Evolutionary conservation across 1,140 invertebrate species (phyloP).

Genomic region (Cotesia vestalis): DNA sequence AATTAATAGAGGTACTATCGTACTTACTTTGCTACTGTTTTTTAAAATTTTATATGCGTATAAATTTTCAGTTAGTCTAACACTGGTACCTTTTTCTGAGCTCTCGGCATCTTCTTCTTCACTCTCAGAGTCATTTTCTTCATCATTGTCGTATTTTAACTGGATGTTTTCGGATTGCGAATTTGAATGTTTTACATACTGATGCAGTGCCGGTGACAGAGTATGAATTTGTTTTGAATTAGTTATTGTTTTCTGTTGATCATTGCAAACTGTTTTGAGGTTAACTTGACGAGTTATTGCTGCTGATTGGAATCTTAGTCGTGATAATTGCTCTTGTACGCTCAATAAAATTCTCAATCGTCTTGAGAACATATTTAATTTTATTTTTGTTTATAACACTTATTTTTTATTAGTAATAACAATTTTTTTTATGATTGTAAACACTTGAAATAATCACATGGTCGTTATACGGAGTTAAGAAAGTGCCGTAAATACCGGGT

Average conservation of each 20-base stretch:
- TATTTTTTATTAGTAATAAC: background rate
- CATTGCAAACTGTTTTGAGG: background rate
- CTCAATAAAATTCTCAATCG: constrained; percentile 4
- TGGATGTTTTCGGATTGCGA: background rate
- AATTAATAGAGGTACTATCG: background rate
- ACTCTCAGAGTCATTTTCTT: background rate
- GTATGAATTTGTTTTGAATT: background rate
- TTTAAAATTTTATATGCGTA: constrained; percentile 26
- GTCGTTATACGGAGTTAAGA: too few species aligned
- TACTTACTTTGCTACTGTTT: constrained; percentile 31
- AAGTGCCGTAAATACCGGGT: too few species aligned
- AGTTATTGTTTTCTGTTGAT: background rate
- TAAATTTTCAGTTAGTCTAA: constrained; percentile 18
- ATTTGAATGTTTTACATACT: background rate
- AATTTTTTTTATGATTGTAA: too few species aligned
- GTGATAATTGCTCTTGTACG: background rate
- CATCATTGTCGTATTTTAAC: background rate
- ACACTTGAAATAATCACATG: too few species aligned
- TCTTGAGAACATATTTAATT: constrained; percentile 17
- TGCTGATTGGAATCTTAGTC: constrained; percentile 1
- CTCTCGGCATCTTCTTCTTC: background rate
- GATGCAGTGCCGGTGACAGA: background rate
- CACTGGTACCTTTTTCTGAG: background rate
- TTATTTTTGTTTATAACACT: background rate
- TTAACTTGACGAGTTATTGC: background rate